A percentile compares a stretch with the other conserved stretches of the same genome.
These are phyloP conservation scores for Drosophila gaucha DNA, from an alignment of 2,888 invertebrate genomes.

Conservation along the genomic window DNA sequence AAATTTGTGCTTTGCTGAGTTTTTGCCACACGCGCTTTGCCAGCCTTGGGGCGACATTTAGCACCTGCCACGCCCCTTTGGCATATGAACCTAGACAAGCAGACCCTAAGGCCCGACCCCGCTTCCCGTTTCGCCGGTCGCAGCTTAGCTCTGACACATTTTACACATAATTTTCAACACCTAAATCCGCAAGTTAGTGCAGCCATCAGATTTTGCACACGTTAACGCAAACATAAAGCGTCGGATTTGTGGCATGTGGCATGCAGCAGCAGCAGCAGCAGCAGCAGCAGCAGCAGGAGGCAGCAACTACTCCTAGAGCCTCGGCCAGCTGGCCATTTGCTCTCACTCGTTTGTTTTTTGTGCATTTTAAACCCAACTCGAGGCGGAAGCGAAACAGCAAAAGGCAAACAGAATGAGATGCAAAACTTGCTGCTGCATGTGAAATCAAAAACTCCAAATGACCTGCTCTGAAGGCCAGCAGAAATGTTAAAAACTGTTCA, in stretches of 20 bases:
- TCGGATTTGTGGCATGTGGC: slow-evolving; percentile 66
- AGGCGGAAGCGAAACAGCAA: not conserved
- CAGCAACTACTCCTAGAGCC: slow-evolving; percentile 9
- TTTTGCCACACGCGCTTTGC: slow-evolving; percentile 34
- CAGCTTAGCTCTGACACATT: slow-evolving; percentile 77
- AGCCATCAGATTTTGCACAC: slow-evolving; percentile 77
- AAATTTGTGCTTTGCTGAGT: slow-evolving; percentile 52
- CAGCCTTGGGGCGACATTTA: slow-evolving; percentile 64
- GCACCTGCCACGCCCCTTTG: slow-evolving; percentile 47
- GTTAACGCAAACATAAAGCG: slow-evolving; percentile 78
- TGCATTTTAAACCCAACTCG: slow-evolving; percentile 40
- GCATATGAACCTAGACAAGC: slow-evolving; percentile 17
- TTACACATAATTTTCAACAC: slow-evolving; percentile 80
- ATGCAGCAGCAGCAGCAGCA: slow-evolving; percentile 11
- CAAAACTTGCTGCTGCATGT: slow-evolving; percentile 34
- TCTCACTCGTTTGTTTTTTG: slow-evolving; percentile 9
- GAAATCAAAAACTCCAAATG: slow-evolving; percentile 25
- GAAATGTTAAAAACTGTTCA: not conserved
- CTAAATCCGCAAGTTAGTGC: slow-evolving; percentile 80
- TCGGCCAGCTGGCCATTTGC: slow-evolving; percentile 27
- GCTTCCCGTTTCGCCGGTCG: slow-evolving; percentile 29
- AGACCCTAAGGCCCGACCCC: slow-evolving; percentile 7
- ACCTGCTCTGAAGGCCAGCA: not conserved
- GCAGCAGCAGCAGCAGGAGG: slow-evolving; percentile 8
- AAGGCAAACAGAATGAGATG: slow-evolving; percentile 23